Conservation (phyloP, 2,797 vertebrate species). For the Scolopax bukidnonensis region DNA sequence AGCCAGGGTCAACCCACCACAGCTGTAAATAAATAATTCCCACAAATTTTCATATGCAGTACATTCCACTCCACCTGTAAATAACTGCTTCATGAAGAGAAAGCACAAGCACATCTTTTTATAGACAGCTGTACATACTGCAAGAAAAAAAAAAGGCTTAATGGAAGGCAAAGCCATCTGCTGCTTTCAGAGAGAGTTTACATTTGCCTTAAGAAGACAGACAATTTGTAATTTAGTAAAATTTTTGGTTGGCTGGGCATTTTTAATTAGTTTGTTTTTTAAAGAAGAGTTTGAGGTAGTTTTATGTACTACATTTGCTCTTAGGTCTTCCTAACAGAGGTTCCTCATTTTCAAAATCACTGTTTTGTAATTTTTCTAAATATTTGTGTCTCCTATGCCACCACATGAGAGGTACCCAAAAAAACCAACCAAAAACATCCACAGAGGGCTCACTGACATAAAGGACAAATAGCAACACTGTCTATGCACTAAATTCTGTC, state of each 20-base stretch:
- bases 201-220: not conserved
- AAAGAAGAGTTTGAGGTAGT: not conserved
- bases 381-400: not conserved
- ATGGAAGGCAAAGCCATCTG: conserved; percentile 20
- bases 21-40: not conserved
- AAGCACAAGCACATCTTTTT: not conserved
- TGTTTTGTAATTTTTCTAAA: not conserved
- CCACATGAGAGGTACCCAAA: rapidly evolving
- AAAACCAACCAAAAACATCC: not conserved
- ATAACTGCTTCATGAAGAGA: not conserved
- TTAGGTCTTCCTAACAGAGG: not conserved
- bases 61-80: not conserved
- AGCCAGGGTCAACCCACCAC: not conserved
- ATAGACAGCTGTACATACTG: not conserved
- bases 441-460: not conserved
- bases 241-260: not conserved
- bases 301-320: not conserved
- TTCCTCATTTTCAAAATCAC: not conserved
- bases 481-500: not conserved
- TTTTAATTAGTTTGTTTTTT: not conserved
- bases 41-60: not conserved
- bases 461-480: not conserved
- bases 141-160: not conserved
- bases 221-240: not conserved
- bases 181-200: not conserved